Percentiles rank a stretch among this genome's conserved stretches.
Conservation (phyloP, 2,797 vertebrate species). For the Gouania willdenowi region DNA sequence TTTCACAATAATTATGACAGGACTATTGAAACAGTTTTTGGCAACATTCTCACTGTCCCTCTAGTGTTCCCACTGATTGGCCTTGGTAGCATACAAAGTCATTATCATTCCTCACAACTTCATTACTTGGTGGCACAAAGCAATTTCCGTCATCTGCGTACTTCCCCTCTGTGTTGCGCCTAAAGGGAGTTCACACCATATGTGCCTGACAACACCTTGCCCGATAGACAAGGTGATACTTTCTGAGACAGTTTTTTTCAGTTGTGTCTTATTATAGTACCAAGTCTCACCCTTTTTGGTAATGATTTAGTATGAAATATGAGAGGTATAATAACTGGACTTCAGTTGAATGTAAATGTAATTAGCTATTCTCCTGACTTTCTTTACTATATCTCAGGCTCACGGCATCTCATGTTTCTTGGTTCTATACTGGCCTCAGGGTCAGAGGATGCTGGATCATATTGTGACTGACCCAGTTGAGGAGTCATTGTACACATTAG, state of each 20-base stretch:
- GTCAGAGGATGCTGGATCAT: too few species aligned
- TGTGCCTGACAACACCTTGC: constrained; percentile 65
- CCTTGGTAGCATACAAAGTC: constrained; percentile 67
- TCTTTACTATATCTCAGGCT: constrained; percentile 16
- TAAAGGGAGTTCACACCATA: constrained; percentile 62
- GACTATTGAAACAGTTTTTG: constrained; percentile 57
- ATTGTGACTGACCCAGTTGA: too few species aligned
- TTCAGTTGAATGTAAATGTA: constrained; percentile 13
- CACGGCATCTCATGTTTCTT: constrained; percentile 19
- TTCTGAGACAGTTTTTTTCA: constrained; percentile 17
- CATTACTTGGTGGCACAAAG: constrained; percentile 69
- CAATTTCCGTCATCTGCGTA: constrained; percentile 56
- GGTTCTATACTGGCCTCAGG: too few species aligned
- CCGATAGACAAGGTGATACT: constrained; percentile 39
- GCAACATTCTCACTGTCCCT: constrained; percentile 43
- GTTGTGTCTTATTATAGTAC: constrained; percentile 15
- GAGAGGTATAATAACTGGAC: constrained; percentile 5
- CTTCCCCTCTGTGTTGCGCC: constrained; percentile 44
- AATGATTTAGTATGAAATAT: constrained; percentile 6
- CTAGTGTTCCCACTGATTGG: constrained; percentile 61
- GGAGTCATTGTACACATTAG: too few species aligned
- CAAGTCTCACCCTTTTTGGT: constrained; percentile 3
- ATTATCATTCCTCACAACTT: constrained; percentile 71
- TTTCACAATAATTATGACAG: constrained; percentile 70
- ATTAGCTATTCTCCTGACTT: constrained; percentile 12